Base-by-base conservation (phyloP, 2,113 vertebrate species). In the Gambusia affinis region DNA sequence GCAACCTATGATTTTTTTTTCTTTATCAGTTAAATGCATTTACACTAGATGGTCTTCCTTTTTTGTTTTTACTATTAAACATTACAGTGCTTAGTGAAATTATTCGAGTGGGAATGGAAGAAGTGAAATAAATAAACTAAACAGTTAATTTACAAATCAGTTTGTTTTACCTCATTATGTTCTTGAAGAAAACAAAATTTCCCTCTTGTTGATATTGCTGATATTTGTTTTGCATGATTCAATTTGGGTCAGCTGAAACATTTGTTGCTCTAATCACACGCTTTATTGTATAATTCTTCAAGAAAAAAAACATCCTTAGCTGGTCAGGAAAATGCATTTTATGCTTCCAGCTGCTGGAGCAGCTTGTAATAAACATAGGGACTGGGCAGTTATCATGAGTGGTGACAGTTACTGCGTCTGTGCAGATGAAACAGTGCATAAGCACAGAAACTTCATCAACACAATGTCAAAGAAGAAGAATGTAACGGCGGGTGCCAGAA, bases 331-430 rank as follows among this genome's bases (percentile, higher is more conserved):
- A 35, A 73, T 67, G 72, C 79, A 27, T 75, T 88, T 83, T 73
- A 85, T 81, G 66, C 79, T 75, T 90, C 72, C 85, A 90, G 83
- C 73, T 87, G 87, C 83, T 83, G 42, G 76, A 74, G 75, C 85
- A 91, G 90, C 81, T 81, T 87, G 86, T 73, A 75, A 74, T 74
- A 82, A 88, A 88, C 74, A 76, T 73, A 78, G 62, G 60, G 73
- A 79, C 69, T 1, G 74, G 71, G 57, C 71, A 74, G 77, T 79
- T 85, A 73, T 82, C 64, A 75, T 62, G 78, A 68, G 54, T 73
- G 70, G 67, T 4, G 22, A 66, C 37, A 39, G 64, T 67, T 64
- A 17, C 44, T 10, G 15, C 39, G 61, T 76, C 75, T 72, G 75
- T 60, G 64, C 12, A 60, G 14, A 84, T 57, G 47, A 82, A 84